Percentiles rank a stretch among this genome's conserved stretches.
These are phyloP conservation scores for Calliopum simillimum DNA, from an alignment of 2,888 invertebrate species.

Conservation along the genomic window DNA sequence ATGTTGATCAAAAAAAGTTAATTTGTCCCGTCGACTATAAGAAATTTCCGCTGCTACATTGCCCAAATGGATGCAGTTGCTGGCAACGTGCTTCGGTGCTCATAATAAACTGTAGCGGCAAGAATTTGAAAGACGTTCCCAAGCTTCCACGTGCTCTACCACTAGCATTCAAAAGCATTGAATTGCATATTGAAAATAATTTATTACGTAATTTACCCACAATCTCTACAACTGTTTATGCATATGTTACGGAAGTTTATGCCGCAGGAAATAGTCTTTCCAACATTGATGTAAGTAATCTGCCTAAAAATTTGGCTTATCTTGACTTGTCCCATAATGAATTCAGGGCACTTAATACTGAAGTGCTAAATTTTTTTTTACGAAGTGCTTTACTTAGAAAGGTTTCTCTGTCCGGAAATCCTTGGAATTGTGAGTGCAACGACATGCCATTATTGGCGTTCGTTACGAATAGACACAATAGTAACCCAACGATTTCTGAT, in stretches of 20 bases:
- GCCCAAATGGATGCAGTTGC: constrained; percentile 71
- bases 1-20: too few relatives aligned
- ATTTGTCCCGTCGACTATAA: constrained; percentile 68
- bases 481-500: constrained; percentile 60
- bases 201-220: constrained; percentile 63
- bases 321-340: constrained; percentile 73
- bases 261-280: constrained; percentile 69
- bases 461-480: constrained; percentile 68
- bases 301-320: constrained; percentile 68
- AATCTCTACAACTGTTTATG: constrained; percentile 64
- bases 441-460: constrained; percentile 72
- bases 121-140: too few relatives aligned
- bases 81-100: constrained; percentile 67
- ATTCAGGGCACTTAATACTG: constrained; percentile 68
- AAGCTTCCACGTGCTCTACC: too few relatives aligned
- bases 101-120: constrained; percentile 70
- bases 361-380: constrained; percentile 66
- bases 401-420: constrained; percentile 74
- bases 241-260: constrained; percentile 68
- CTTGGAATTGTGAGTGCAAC: constrained; percentile 77
- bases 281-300: constrained; percentile 60
- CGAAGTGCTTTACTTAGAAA: constrained; percentile 67
- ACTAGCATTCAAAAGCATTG: too few relatives aligned
- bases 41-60: too few relatives aligned
- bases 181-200: constrained; percentile 68